phyloP scores from a whole-genome alignment of 2,888 invertebrate species.

The Metellina segmentata region DNA sequence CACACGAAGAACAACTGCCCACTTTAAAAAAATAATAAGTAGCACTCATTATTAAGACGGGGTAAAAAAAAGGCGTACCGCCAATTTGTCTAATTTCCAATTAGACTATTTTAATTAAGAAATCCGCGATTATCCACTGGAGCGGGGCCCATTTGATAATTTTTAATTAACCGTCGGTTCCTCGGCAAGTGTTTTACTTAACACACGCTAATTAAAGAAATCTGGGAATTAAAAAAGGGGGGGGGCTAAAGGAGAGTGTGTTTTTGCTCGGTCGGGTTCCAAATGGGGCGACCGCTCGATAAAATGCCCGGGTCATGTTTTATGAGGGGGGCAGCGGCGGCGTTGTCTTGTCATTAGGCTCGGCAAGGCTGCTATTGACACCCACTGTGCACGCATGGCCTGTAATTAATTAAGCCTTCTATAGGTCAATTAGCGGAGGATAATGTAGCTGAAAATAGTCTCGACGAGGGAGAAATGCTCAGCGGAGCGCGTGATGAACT shows the following conservation, averaged over 20 bases:
- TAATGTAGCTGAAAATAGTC: conserved; percentile 53
- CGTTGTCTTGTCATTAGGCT: conserved; percentile 3
- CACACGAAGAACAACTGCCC: background rate
- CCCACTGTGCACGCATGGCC: conserved; percentile 5
- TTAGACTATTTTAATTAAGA: conserved; percentile 64
- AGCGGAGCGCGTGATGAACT: background rate
- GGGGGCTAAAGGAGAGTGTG: background rate
- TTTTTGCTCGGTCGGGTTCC: conserved; percentile 10
- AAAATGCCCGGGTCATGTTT: conserved; percentile 49
- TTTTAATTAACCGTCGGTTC: conserved; percentile 25
- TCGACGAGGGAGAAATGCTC: background rate
- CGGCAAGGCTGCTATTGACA: conserved; percentile 31
- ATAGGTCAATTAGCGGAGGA: conserved; percentile 45
- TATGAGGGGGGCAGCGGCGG: conserved; percentile 37
- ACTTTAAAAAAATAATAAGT: background rate
- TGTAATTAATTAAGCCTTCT: conserved; percentile 28
- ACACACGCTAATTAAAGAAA: background rate
- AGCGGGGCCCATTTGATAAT: conserved; percentile 23
- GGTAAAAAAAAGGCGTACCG: background rate
- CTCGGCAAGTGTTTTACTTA: background rate
- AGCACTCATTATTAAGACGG: background rate
- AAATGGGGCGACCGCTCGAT: conserved; percentile 26
- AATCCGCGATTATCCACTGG: conserved; percentile 14
- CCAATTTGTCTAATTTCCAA: conserved; percentile 39
- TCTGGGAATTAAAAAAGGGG: background rate